A percentile compares a stretch with the other conserved stretches of the same genome.
Evolutionary conservation across 2,113 vertebrate genomes (phyloP).

Genomic region (Polypterus senegalus): DNA sequence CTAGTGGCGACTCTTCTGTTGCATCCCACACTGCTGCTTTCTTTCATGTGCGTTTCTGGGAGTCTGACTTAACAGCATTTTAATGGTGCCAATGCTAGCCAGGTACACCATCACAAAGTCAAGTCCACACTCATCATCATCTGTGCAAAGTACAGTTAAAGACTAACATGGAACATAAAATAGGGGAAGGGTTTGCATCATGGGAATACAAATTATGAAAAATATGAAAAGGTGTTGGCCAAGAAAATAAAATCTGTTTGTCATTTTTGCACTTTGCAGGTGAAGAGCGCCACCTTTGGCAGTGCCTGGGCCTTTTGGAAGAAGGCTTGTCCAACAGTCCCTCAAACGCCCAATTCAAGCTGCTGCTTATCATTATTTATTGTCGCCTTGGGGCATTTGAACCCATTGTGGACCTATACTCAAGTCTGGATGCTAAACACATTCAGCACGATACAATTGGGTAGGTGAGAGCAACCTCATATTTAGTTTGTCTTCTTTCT

Average conservation of each 20-base stretch:
- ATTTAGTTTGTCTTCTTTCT: not conserved
- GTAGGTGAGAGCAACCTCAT: constrained; percentile 47
- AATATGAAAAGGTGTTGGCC: no score
- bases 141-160: no score
- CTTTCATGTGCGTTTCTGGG: no score
- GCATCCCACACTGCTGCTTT: no score
- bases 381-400: constrained; percentile 86
- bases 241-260: not conserved
- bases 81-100: no score
- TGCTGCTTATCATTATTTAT: constrained; percentile 91
- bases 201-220: no score
- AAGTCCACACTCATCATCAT: no score
- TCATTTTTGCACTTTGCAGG: constrained; percentile 43
- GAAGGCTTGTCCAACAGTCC: constrained; percentile 75
- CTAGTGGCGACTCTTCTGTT: no score
- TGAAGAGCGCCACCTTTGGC: constrained; percentile 73
- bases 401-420: constrained; percentile 86
- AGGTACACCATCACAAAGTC: no score
- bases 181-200: no score
- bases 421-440: constrained; percentile 92
- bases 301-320: constrained; percentile 68
- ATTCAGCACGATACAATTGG: constrained; percentile 97
- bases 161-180: no score
- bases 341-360: constrained; percentile 92
- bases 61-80: no score